These are phyloP conservation scores for Sander vitreus DNA, from an alignment of 2,113 vertebrate species.

Conservation along the genomic window DNA sequence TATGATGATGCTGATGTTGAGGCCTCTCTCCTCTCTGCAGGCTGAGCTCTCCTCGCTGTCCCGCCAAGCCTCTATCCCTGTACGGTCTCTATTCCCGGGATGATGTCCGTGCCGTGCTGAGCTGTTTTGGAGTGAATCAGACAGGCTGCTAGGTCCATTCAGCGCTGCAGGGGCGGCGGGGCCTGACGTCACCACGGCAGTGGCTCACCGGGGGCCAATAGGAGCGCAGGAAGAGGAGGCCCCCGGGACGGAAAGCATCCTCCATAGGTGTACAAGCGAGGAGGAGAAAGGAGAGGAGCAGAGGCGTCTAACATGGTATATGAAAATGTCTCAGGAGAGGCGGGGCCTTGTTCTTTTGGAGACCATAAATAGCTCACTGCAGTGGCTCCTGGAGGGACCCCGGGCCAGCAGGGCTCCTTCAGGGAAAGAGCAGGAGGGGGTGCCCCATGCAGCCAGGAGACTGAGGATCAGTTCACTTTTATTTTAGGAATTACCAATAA, in stretches of 20 bases:
- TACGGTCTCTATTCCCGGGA: slow-evolving; percentile 65
- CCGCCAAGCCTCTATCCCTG: slow-evolving; percentile 50
- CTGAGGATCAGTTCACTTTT: slow-evolving; percentile 14
- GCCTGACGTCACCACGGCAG: slow-evolving; percentile 90
- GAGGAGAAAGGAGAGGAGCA: slow-evolving; percentile 50
- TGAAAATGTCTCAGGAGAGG: slow-evolving; percentile 73
- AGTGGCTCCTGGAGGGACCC: slow-evolving; percentile 65
- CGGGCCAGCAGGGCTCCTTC: slow-evolving; percentile 47
- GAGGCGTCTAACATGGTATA: slow-evolving; percentile 38
- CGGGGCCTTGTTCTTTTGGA: slow-evolving; percentile 62
- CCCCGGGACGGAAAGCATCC: slow-evolving; percentile 54
- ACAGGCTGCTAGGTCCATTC: slow-evolving; percentile 91
- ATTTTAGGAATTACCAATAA: background rate
- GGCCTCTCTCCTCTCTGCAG: slow-evolving; percentile 46
- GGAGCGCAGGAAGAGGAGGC: slow-evolving; percentile 60
- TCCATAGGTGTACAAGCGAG: slow-evolving; percentile 57
- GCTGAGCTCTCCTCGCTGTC: slow-evolving; percentile 24
- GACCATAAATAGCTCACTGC: slow-evolving; percentile 82
- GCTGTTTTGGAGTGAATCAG: slow-evolving; percentile 82
- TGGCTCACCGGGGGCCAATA: slow-evolving; percentile 83
- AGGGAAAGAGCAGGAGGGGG: background rate
- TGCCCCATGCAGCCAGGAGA: background rate
- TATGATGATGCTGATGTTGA: slow-evolving; percentile 35
- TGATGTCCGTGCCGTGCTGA: slow-evolving; percentile 66
- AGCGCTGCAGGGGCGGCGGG: slow-evolving; percentile 90